Evolutionary conservation across 2,113 vertebrate genomes (phyloP).

Genomic region (Laticauda laticaudata): DNA sequence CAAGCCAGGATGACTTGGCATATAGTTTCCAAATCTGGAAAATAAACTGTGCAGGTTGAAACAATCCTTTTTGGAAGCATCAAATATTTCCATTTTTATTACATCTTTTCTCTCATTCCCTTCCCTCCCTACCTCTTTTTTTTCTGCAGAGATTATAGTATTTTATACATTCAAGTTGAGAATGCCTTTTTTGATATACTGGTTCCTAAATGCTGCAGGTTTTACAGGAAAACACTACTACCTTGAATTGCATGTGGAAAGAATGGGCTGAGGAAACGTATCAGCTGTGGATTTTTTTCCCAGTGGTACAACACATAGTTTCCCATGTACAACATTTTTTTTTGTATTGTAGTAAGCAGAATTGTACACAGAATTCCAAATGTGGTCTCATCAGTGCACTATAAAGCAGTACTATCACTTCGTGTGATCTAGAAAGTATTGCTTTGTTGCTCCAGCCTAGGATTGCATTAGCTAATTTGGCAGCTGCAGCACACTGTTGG

Average conservation of each 20-base stretch:
- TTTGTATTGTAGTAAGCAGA: background rate
- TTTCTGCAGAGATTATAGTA: background rate
- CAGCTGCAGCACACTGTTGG: background rate
- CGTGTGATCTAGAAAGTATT: background rate
- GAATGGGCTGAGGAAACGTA: background rate
- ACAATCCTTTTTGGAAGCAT: background rate
- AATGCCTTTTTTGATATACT: background rate
- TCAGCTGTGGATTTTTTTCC: background rate
- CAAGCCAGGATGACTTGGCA: background rate
- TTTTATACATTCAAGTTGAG: background rate
- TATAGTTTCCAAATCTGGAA: background rate
- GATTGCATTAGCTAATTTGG: background rate
- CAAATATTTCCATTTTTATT: background rate
- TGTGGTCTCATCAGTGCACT: background rate
- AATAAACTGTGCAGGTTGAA: background rate
- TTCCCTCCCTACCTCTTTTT: background rate
- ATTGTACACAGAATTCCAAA: background rate
- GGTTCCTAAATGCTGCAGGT: background rate
- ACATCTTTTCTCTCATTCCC: background rate
- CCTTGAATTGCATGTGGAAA: background rate
- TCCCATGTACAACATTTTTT: background rate
- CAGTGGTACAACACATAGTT: background rate
- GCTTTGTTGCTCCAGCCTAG: background rate
- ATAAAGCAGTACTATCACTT: background rate
- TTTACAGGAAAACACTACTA: background rate